These are phyloP conservation scores for Amniataba percoides DNA, from an alignment of 2,797 vertebrate genomes.

Conservation along the genomic window DNA sequence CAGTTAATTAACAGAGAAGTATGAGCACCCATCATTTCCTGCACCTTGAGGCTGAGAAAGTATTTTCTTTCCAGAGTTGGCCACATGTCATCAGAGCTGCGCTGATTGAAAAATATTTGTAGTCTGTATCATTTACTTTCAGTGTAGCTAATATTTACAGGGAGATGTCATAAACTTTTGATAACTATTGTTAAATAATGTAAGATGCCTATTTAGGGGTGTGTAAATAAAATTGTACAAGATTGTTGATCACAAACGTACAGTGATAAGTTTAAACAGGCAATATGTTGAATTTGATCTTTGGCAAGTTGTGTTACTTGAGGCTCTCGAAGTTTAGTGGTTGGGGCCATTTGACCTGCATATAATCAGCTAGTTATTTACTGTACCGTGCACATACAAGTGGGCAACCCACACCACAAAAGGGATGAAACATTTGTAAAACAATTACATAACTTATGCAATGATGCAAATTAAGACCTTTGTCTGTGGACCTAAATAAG, in stretches of 20 bases:
- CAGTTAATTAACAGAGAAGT: constrained; percentile 13
- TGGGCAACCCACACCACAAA: no score
- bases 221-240: constrained; percentile 13
- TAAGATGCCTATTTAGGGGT: constrained; percentile 7
- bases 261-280: not conserved
- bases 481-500: not conserved
- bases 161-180: constrained; percentile 12
- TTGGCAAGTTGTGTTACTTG: not conserved
- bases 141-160: constrained; percentile 24
- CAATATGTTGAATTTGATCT: constrained; percentile 11
- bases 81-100: constrained; percentile 4
- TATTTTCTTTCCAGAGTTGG: not conserved
- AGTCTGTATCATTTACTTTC: constrained; percentile 18
- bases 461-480: not conserved
- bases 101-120: constrained; percentile 26
- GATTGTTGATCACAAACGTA: not conserved
- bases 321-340: not conserved
- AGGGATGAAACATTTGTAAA: not conserved
- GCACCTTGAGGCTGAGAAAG: not conserved
- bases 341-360: not conserved
- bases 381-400: not conserved
- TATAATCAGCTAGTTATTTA: not conserved
- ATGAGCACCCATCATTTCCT: constrained; percentile 6
- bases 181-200: constrained; percentile 12
- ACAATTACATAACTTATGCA: not conserved